Base-by-base conservation (phyloP, 2,888 invertebrate species). In the Caenorhabditis plicata region DNA sequence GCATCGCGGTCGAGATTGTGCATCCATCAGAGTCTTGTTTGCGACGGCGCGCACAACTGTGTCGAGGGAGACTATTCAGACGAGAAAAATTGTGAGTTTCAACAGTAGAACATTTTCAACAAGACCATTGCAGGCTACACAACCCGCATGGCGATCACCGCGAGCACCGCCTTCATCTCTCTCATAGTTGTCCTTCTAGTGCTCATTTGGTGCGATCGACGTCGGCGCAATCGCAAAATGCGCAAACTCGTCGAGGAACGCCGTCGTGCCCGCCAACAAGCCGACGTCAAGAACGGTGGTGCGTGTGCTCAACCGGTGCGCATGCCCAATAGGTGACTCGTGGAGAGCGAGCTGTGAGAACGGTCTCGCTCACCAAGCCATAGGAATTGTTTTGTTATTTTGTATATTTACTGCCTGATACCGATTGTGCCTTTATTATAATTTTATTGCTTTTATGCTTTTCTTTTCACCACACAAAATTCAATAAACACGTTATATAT, bases 41-140 rank as follows among this genome's bases (percentile, higher is more conserved):
- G 83, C 62, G 81, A 83, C 67, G 82, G 83, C 25, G 53, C 82
- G 20, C 74, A 81, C 15, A 82, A 83, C 58, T 83, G 83, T 67
- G 82, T 81, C 22, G 83, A 83, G 45, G 77, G 75, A 8, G 83
- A 83, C 57, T 73, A 79, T 32, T 79, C 79, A 20, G 83, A 74
- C 44, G 74, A 74, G 42, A 50, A 61, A 27, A 64, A 73, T 45
- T 74, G 74, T 74, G 31, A 51, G 65, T 46, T 33, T 27, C 29
- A 7, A 27, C 29, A 27, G 29, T 27, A 27, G 8, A 9, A 27
- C 29, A 9, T 7, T 27, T 27, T 27, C 13, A 27, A 27, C 7
- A 13, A 13, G 11, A 20, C 22, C 9, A 20, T 46, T 66, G 29
- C 40, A 68, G 67, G 70, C 29, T 68, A 68, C 32, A 65, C 68